Conservation (phyloP, 2,888 invertebrate genomes). For the Temnothorax rugatulus region DNA sequence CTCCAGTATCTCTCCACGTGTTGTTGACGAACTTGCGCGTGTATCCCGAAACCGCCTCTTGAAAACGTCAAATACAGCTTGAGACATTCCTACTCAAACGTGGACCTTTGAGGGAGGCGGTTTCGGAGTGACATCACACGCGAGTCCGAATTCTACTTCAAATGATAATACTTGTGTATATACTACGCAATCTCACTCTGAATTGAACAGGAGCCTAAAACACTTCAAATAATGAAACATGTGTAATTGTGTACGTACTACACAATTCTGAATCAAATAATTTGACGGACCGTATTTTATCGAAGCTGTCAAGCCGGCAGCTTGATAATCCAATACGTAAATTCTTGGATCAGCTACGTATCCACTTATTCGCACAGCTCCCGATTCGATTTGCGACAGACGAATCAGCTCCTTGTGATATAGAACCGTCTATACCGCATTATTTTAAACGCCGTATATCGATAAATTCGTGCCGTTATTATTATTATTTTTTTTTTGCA, state of each 20-base stretch:
- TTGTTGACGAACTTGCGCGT: background rate
- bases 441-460: slow-evolving; percentile 2
- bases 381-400: background rate
- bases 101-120: background rate
- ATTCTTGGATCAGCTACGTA: background rate
- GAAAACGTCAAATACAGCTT: background rate
- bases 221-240: background rate
- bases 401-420: background rate
- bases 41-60: background rate
- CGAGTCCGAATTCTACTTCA: background rate
- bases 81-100: background rate
- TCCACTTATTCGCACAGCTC: background rate
- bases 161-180: background rate
- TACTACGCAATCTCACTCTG: background rate
- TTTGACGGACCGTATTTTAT: background rate
- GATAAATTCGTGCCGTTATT: background rate
- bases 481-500: background rate
- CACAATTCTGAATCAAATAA: background rate
- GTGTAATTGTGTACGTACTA: background rate
- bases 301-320: background rate
- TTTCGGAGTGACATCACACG: background rate
- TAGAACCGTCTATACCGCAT: background rate
- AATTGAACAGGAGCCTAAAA: background rate
- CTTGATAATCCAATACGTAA: slow-evolving; percentile 1
- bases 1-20: background rate